Base-by-base conservation (phyloP, 2,113 vertebrate genomes). In the Monopterus albus region DNA sequence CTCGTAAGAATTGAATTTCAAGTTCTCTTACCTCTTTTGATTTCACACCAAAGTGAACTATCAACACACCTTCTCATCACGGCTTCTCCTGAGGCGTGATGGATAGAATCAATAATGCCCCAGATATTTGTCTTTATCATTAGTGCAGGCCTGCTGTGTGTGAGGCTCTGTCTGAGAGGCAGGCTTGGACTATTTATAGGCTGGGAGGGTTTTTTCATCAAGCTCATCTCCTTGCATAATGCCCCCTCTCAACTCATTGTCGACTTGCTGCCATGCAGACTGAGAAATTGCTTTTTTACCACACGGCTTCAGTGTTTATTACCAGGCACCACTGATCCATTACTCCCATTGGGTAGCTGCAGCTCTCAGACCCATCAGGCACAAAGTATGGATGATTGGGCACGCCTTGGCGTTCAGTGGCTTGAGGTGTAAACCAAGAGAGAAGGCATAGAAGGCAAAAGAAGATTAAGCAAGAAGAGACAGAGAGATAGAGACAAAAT, bases 91-190 rank as follows among this genome's bases (percentile, higher is more conserved):
- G 4, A 61, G 66, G 55, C 74, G 35, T 87, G 87, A 91, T 87
- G 82, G 75, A 89, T 84, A 78, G 84, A 76, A 86, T 82, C 76
- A 71, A 81, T 85, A 84, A 81, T 68, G 81, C 68, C 83, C 66
- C 40, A 74, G 57, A 73, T 81, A 90, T 93, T 90, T 79, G 64
- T 91, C 89, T 91, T 87, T 62, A 82, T 90, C 80, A 81, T 81
- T 82, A 74, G 66, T 51, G 28, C 36, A 10, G 43, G 56, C 60
- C 39, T 5, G 12, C 49, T 57, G 47, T 62, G 79, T 88, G 91
- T 91, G 84, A 90, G 91, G 79, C 51, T 11, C 57, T 25, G 50
- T 68, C 49, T 50, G 50, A 87, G 71, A 64, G 60, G 79, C 63
- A 23, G 66, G 31, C 72, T 73, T 49, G 9, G 57, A 84, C 84